Base-by-base conservation (phyloP, 2,888 invertebrate genomes). In the Amphipyra berbera region DNA sequence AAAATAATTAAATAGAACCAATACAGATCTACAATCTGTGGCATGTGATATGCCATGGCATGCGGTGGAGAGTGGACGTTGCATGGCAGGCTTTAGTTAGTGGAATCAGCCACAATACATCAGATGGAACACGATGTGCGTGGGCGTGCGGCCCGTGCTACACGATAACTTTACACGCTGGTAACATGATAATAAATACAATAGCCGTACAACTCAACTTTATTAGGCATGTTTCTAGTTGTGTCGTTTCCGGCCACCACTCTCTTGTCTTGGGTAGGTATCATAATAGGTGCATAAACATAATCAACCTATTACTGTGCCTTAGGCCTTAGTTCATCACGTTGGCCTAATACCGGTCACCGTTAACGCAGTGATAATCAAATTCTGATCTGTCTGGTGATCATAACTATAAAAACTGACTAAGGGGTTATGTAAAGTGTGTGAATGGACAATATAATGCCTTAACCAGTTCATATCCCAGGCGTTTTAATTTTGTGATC, bases 71-170 rank as follows among this genome's bases (percentile, higher is more conserved):
- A 10, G 33, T n/a, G n/a, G n/a, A n/a, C n/a, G 38, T 13, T 8
- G 40, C 46, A 4, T 41, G 47, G 12, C 47, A 55, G 21, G 9
- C 38, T 9, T 10, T 30, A 30, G 50, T n/a, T 44, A 45, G 12
- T 27, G 70, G 21, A 64, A 68, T 72, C 72, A 15, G n/a, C 13
- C 21, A 2, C 65, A 44, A 48, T 64, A 13, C 52, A 57, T 68
- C 72, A 72, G 56, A 41, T 27, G 53, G 70, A 40, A 15, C 65
- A 48, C 48, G 71, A 2, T n/a, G 35, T 21, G 44, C 46, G 67
- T 62, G 71, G 71, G 71, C 71, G n/a, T n/a, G 63, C 27, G 21
- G 37, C 9, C 13, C 5, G 9, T 0, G 30, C 44, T 30, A 6
- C 70, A 21, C 55, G 67, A 64, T 55, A 71, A 21, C 64, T 21